Percentiles rank a stretch among this genome's conserved stretches.
Evolutionary conservation across 1,140 invertebrate species (phyloP).

Genomic region (Leptinotarsa texana): DNA sequence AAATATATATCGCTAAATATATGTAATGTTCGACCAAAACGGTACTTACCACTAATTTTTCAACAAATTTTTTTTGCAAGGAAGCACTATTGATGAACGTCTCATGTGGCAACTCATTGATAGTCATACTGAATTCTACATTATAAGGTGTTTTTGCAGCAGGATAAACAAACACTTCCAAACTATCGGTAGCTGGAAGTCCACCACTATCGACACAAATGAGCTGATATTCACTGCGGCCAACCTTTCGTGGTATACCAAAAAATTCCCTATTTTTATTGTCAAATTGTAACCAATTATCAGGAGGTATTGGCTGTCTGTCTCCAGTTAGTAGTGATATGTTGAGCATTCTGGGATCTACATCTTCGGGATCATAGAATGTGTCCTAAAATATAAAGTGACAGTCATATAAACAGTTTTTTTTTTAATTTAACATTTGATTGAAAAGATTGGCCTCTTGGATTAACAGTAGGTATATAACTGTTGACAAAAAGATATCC

Average conservation of each 20-base stretch:
- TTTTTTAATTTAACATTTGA: neutral
- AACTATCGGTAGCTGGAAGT: slow-evolving; percentile 73
- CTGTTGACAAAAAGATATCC: no score
- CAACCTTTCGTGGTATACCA: slow-evolving; percentile 77
- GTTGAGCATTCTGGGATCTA: slow-evolving; percentile 71
- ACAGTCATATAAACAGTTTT: neutral
- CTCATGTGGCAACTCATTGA: slow-evolving; percentile 71
- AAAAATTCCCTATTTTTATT: slow-evolving; percentile 86
- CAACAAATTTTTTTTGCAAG: slow-evolving; percentile 76
- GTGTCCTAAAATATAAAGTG: slow-evolving; percentile 67
- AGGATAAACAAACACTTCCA: slow-evolving; percentile 74
- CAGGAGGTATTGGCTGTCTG: slow-evolving; percentile 64
- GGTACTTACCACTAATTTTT: slow-evolving; percentile 63
- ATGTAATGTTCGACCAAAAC: no score
- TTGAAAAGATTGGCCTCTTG: slow-evolving; percentile 18
- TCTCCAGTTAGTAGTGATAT: slow-evolving; percentile 76
- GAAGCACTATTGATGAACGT: slow-evolving; percentile 70
- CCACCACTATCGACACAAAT: slow-evolving; percentile 72
- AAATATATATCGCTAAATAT: no score
- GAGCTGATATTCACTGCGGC: slow-evolving; percentile 76
- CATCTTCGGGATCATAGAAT: slow-evolving; percentile 88
- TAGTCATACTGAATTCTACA: slow-evolving; percentile 77
- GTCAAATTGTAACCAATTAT: slow-evolving; percentile 91
- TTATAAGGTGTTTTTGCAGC: slow-evolving; percentile 60
- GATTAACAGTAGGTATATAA: no score